Conservation (phyloP, 2,113 vertebrate species). For the Catagonus wagneri region DNA sequence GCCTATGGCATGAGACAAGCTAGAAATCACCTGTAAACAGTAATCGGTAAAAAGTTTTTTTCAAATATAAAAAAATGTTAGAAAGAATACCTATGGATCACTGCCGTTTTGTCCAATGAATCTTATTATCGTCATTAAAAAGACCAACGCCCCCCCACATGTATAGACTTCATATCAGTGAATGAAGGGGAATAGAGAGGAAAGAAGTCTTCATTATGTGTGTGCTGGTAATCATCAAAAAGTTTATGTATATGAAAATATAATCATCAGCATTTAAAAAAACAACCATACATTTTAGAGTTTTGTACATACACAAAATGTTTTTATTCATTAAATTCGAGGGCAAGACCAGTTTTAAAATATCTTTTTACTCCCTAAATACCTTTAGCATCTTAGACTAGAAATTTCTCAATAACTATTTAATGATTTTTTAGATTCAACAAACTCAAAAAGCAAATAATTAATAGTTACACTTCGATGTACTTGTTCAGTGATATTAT, state of each 20-base stretch:
- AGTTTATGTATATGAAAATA: slow-evolving; percentile 8
- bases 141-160: neutral
- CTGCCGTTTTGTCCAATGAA: neutral
- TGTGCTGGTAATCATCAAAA: neutral
- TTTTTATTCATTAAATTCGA: slow-evolving; percentile 4
- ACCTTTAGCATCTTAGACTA: neutral
- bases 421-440: slow-evolving; percentile 27
- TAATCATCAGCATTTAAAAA: slow-evolving; percentile 3
- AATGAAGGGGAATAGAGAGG: neutral
- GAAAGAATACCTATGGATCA: neutral
- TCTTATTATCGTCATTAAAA: neutral
- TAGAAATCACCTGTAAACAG: slow-evolving; percentile 92
- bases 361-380: neutral
- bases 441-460: slow-evolving; percentile 22
- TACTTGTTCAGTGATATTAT: neutral
- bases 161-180: neutral
- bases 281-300: neutral
- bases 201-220: neutral
- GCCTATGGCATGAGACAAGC: slow-evolving; percentile 92
- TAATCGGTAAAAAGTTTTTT: slow-evolving; percentile 5
- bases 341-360: neutral
- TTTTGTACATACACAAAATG: neutral
- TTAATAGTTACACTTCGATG: slow-evolving; percentile 2
- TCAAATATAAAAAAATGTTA: slow-evolving; percentile 27
- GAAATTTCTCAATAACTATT: neutral